phyloP scores from a whole-genome alignment of 2,888 invertebrate genomes.

The Agrotis puta region DNA sequence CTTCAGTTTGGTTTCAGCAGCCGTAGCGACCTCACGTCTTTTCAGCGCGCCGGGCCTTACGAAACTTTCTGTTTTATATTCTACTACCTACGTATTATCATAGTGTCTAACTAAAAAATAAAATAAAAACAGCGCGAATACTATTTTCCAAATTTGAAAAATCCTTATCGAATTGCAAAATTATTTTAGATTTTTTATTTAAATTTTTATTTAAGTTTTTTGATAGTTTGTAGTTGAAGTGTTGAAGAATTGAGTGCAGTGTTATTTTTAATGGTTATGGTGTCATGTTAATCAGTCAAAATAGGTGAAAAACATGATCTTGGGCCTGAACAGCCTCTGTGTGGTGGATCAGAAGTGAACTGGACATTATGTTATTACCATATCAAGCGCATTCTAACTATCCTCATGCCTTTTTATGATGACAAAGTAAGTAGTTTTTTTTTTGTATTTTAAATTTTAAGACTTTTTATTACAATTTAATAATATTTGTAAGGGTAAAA shows the following conservation, averaged over 20 bases:
- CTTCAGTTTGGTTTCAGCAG: conserved; percentile 77
- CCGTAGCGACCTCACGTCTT: conserved; percentile 67
- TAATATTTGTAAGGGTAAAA: too few relatives aligned
- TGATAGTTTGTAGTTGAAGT: conserved; percentile 9
- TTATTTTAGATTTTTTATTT: neutral
- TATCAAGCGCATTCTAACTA: conserved; percentile 79
- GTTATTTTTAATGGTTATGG: conserved; percentile 69
- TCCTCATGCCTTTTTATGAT: conserved; percentile 89
- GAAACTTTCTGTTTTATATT: conserved; percentile 65
- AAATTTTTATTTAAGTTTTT: conserved; percentile 1
- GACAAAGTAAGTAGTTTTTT: conserved; percentile 80
- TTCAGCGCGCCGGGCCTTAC: conserved; percentile 49
- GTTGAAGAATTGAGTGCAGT: conserved; percentile 46
- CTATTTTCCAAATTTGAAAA: neutral
- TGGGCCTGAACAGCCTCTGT: conserved; percentile 70
- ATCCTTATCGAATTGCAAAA: conserved; percentile 5
- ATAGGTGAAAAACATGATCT: conserved; percentile 79
- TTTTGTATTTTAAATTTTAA: conserved; percentile 13
- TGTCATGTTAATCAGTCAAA: conserved; percentile 75
- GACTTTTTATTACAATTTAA: neutral
- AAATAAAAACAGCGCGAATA: neutral
- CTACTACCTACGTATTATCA: neutral
- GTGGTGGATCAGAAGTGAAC: conserved; percentile 79
- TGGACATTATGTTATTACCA: conserved; percentile 86
- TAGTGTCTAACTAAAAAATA: neutral